Evolutionary conservation across 2,888 invertebrate species (phyloP).

Genomic region (Eucera pruinosa): DNA sequence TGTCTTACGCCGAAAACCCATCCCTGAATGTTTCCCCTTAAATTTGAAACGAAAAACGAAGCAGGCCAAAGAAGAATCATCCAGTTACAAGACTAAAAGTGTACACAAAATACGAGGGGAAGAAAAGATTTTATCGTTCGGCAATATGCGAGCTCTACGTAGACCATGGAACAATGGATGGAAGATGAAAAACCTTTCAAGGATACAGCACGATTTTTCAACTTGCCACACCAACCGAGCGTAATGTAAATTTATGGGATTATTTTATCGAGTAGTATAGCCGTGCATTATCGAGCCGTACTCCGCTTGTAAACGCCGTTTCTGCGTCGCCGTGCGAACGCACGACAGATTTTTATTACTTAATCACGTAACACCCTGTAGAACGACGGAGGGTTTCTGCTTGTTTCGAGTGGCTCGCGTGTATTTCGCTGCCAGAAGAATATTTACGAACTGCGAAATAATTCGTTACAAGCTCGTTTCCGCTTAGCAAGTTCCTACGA

Average conservation of each 20-base stretch:
- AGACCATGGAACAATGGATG: background rate
- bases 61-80: background rate
- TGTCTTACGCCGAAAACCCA: background rate
- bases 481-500: background rate
- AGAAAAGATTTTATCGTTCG: constrained; percentile 52
- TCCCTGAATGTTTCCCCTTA: background rate
- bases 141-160: constrained; percentile 42
- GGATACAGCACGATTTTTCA: constrained; percentile 68
- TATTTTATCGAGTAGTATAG: constrained; percentile 57
- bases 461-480: constrained; percentile 27
- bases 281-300: constrained; percentile 44
- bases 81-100: background rate
- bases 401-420: background rate
- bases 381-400: background rate
- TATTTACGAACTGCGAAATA: constrained; percentile 19
- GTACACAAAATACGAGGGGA: background rate
- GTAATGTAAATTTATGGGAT: constrained; percentile 69
- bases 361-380: constrained; percentile 21
- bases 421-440: background rate
- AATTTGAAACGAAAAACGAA: no score
- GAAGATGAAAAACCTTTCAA: constrained; percentile 61
- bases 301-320: constrained; percentile 35
- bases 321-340: background rate
- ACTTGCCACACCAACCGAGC: constrained; percentile 32
- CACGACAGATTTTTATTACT: constrained; percentile 49